Conservation (phyloP, 2,113 vertebrate genomes). For the Nibea albiflora region DNA sequence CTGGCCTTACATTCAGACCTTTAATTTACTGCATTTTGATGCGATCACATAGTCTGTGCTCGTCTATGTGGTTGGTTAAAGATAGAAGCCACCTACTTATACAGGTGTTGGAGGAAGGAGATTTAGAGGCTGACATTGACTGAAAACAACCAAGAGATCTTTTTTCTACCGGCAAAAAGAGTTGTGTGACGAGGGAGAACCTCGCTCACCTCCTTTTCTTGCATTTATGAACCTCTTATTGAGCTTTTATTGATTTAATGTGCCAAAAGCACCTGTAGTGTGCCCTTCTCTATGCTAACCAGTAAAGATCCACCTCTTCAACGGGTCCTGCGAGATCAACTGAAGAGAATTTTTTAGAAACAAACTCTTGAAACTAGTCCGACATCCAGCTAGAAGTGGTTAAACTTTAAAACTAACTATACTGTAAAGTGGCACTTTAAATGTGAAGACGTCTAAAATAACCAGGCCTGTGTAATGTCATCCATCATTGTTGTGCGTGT, state of each 20-base stretch:
- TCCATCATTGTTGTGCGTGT: conserved; percentile 46
- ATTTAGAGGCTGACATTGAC: conserved; percentile 1
- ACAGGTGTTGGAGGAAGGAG: background rate
- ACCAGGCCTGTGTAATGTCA: conserved; percentile 45
- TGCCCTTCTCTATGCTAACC: background rate
- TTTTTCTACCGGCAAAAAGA: background rate
- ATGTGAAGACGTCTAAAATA: conserved; percentile 49
- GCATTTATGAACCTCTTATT: background rate
- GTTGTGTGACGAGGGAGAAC: background rate
- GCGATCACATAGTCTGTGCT: background rate
- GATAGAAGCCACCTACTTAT: background rate
- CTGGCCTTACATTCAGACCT: background rate
- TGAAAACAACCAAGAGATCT: conserved; percentile 2
- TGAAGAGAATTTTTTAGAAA: background rate
- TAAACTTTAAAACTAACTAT: conserved; percentile 35
- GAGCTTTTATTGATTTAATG: background rate
- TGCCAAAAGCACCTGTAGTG: background rate
- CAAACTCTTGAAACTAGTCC: conserved; percentile 5
- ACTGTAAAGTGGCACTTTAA: conserved; percentile 19
- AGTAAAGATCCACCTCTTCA: background rate
- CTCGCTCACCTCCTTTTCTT: background rate
- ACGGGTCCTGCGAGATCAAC: background rate
- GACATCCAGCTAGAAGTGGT: conserved; percentile 10
- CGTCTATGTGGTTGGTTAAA: background rate
- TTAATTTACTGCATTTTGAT: background rate